A percentile compares a stretch with the other conserved stretches of the same genome.
Conservation (phyloP, 37 sponge, comb jelly and placozoan species). For the Corticium candelabrum region DNA sequence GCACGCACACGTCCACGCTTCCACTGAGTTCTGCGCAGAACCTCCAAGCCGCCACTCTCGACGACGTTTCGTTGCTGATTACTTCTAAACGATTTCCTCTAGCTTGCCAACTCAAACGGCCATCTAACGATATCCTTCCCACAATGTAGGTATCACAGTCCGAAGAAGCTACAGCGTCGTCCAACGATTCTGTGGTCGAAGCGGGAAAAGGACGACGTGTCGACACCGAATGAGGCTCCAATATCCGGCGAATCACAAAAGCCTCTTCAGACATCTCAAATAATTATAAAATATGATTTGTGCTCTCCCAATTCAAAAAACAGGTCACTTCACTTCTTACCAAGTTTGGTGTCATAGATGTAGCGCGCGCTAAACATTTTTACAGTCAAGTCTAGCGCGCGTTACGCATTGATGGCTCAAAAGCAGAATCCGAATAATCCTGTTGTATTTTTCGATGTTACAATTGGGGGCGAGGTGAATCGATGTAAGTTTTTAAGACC, state of each 20-base stretch:
- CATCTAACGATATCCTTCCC: neutral
- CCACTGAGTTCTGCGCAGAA: neutral
- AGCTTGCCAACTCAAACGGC: neutral
- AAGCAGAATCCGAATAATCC: slow-evolving; percentile 49
- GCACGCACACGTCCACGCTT: neutral
- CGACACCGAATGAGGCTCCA: slow-evolving; percentile 1
- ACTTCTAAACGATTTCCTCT: neutral
- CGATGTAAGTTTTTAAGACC: neutral
- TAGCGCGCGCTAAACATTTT: too few relatives aligned
- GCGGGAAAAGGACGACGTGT: neutral
- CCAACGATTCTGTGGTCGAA: neutral
- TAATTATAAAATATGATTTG: too few relatives aligned
- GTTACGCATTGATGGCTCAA: neutral
- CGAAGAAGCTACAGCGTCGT: too few relatives aligned
- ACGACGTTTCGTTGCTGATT: neutral
- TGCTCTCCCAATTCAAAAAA: too few relatives aligned
- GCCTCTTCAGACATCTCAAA: too few relatives aligned
- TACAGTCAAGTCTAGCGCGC: too few relatives aligned
- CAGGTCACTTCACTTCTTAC: too few relatives aligned
- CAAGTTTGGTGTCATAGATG: too few relatives aligned
- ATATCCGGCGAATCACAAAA: neutral
- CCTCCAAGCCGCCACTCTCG: neutral
- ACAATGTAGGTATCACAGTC: too few relatives aligned
- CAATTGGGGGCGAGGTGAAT: slow-evolving; percentile 71
- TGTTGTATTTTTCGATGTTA: slow-evolving; percentile 93